phyloP scores from a whole-genome alignment of 2,888 invertebrate species.

The Pycnomerus fuliginosus region DNA sequence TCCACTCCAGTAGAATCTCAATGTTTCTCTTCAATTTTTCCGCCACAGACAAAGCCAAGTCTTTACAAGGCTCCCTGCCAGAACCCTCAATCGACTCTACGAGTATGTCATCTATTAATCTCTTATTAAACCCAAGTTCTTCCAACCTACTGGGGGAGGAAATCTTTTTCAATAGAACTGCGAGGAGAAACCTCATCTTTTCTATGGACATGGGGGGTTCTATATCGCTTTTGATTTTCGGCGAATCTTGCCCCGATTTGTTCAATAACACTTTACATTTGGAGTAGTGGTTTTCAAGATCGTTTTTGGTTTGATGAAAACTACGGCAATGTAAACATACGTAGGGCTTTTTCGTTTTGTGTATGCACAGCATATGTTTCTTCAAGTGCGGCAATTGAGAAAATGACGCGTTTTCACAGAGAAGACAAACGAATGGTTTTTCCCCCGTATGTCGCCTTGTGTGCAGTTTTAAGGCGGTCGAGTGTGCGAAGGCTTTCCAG shows the following conservation, averaged over 20 bases:
- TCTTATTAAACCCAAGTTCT: slow-evolving; percentile 71
- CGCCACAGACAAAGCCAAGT: slow-evolving; percentile 58
- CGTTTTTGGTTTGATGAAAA: slow-evolving; percentile 75
- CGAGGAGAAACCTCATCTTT: slow-evolving; percentile 75
- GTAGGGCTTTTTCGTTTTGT: slow-evolving; percentile 76
- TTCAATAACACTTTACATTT: slow-evolving; percentile 47
- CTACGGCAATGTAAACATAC: slow-evolving; percentile 71
- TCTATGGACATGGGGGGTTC: slow-evolving; percentile 66
- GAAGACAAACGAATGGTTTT: slow-evolving; percentile 73
- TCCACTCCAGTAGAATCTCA: slow-evolving; percentile 75
- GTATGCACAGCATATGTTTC: slow-evolving; percentile 84
- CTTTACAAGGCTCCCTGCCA: slow-evolving; percentile 66
- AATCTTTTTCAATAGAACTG: slow-evolving; percentile 79
- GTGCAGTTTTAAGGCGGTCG: slow-evolving; percentile 81
- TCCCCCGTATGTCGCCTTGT: slow-evolving; percentile 83
- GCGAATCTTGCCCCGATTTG: slow-evolving; percentile 41
- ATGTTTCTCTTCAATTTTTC: slow-evolving; percentile 73
- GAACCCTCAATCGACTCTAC: slow-evolving; percentile 76
- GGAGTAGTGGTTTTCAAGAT: slow-evolving; percentile 66
- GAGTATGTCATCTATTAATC: slow-evolving; percentile 79
- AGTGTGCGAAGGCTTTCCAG: slow-evolving; percentile 77
- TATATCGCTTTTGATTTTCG: slow-evolving; percentile 35
- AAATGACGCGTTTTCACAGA: slow-evolving; percentile 71
- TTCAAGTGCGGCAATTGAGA: slow-evolving; percentile 84
- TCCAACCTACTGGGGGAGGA: slow-evolving; percentile 76